A percentile compares a stretch with the other conserved stretches of the same genome.
Conservation (phyloP, 1,140 invertebrate species). For the Heliothis subflexa region DNA sequence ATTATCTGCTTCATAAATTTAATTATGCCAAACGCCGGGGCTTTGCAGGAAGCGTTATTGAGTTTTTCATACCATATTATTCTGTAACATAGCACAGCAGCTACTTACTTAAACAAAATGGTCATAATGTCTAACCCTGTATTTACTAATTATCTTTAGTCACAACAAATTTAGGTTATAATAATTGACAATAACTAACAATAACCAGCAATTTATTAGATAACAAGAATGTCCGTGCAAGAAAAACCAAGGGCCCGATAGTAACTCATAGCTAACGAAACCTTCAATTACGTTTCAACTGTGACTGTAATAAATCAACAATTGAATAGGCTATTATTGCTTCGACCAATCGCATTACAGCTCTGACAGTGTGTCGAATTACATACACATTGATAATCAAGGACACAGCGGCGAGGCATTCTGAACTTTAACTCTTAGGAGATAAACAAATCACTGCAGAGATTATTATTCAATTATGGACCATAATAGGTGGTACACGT, state of each 20-base stretch:
- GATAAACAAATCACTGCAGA: slow-evolving; percentile 40
- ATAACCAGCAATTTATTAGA: not conserved
- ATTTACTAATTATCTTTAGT: not conserved
- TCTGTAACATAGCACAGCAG: too few species aligned
- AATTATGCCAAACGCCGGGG: too few species aligned
- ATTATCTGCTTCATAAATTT: too few species aligned
- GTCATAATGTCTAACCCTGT: too few species aligned
- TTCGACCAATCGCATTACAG: slow-evolving; percentile 55
- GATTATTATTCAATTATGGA: slow-evolving; percentile 40
- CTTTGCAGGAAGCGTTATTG: too few species aligned
- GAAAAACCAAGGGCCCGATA: slow-evolving; percentile 14
- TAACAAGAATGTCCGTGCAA: slow-evolving; percentile 17
- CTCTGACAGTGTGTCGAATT: slow-evolving; percentile 46
- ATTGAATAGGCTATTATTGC: slow-evolving; percentile 49
- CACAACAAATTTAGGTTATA: not conserved
- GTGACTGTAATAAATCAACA: slow-evolving; percentile 54
- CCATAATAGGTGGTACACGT: slow-evolving; percentile 27
- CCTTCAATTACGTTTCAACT: slow-evolving; percentile 51
- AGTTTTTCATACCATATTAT: too few species aligned
- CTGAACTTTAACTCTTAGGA: slow-evolving; percentile 42
- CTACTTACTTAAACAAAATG: too few species aligned
- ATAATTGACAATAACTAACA: not conserved
- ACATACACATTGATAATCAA: slow-evolving; percentile 45
- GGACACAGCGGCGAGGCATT: slow-evolving; percentile 22
- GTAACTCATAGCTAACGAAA: slow-evolving; percentile 40